Evolutionary conservation across 30 jellyfish, hydroid and myxozoan genomes (phyloP), one percentile per base, ranked within the genome.

Genomic region (Calvadosia cruxmelitensis): DNA sequence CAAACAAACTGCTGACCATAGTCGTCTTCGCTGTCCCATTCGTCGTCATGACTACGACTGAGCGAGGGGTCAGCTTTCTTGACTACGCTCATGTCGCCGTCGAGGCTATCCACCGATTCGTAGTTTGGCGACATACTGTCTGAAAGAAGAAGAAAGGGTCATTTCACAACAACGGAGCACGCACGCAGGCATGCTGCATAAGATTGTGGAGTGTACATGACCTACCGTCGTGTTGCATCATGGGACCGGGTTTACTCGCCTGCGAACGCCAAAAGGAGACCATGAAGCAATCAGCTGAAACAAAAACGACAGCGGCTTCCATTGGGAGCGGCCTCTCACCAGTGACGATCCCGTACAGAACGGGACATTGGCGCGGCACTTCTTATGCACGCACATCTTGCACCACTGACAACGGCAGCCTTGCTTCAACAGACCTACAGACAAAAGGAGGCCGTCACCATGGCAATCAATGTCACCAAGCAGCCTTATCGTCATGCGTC

Each of bases 321-420:
- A n/a, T 42, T 42, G 20, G 57, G 15, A 42, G 57, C 10, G 15
- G 57, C 57, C 20, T 42, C 57, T 42, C 20, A 42, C 57, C 20
- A 42, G 15, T 20, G 57, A 42, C 20, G 81, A 31, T 31, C 80
- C 84, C 20, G 79, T 33, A 64, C 97, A 87, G 67, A 87, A 87
- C 23, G 97, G 91, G 13, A 82, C 94, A 49, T 87, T 81, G 3
- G 80, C 34, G 31, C 84, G 83, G 80, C 97, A 87, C 73, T 81
- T 87, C 66, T 87, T 87, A 66, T 87, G 97, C 66, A 87, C 97
- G 34, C 63, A 34, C 93, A 87, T 79, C 52, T 86, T 67, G 57
- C 97, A 87, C 5, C 51, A 13, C 36, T 76, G 85, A 65, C 97
- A 87, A 3, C 70, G 68, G 52, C 69, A 73, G 26, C 97, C 97